Conservation (phyloP, 2,113 vertebrate species). For the Colaptes auratus region DNA sequence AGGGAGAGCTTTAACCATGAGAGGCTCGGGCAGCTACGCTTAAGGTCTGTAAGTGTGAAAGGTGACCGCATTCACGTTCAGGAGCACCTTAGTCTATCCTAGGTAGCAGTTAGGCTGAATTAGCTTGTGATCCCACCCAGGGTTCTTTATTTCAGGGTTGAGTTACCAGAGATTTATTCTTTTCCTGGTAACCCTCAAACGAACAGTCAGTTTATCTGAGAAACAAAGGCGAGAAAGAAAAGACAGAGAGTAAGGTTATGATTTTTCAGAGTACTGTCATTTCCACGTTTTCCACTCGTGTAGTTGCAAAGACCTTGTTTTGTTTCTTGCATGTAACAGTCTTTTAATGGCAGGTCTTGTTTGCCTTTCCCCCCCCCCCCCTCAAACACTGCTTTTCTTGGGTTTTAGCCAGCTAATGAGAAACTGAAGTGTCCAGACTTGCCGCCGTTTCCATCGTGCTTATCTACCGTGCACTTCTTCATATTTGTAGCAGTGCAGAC, state of each 20-base stretch:
- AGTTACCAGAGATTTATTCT: not conserved
- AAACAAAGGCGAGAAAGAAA: not conserved
- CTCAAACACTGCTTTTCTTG: not conserved
- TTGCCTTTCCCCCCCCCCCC: too few relatives aligned
- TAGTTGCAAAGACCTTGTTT: not conserved
- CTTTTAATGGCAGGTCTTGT: not conserved
- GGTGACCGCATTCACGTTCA: not conserved
- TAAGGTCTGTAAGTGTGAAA: not conserved
- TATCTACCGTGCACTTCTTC: slow-evolving; percentile 89
- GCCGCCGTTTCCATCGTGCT: slow-evolving; percentile 86
- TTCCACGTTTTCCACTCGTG: not conserved
- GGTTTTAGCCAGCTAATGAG: slow-evolving; percentile 83
- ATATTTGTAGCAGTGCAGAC: slow-evolving; percentile 89
- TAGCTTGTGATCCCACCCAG: not conserved
- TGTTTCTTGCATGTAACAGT: not conserved
- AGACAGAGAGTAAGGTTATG: not conserved
- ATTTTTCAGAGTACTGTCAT: not conserved
- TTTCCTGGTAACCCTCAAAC: not conserved
- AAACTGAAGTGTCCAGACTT: slow-evolving; percentile 89
- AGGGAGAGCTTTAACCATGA: slow-evolving; percentile 32
- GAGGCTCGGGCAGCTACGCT: not conserved
- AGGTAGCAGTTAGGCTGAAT: not conserved
- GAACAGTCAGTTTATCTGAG: not conserved
- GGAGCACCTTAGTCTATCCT: not conserved
- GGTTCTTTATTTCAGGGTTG: not conserved